phyloP scores from a whole-genome alignment of 2,113 vertebrate genomes.

The Coptodon bakossiorum region DNA sequence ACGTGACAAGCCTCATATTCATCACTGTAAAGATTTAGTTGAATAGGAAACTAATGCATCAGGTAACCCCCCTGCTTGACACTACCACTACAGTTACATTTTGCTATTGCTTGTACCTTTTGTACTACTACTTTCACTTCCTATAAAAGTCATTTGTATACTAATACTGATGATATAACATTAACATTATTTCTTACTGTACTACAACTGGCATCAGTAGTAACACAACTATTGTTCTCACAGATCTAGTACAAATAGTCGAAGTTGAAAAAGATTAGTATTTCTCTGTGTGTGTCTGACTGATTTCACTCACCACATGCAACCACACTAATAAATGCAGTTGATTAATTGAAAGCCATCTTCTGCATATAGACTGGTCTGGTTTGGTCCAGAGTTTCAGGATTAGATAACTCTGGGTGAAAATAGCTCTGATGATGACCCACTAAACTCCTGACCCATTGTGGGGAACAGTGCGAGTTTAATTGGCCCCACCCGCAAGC shows the following conservation, averaged over 20 bases:
- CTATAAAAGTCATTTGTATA: background rate
- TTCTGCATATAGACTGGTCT: background rate
- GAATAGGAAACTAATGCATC: background rate
- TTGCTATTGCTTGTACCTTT: background rate
- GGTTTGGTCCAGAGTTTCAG: background rate
- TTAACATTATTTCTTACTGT: background rate
- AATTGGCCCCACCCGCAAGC: slow-evolving; percentile 58
- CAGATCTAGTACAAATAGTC: background rate
- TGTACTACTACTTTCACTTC: background rate
- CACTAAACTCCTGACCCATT: slow-evolving; percentile 74
- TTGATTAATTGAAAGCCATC: background rate
- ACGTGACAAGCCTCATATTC: background rate
- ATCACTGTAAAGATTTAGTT: background rate
- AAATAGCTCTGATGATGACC: slow-evolving; percentile 51
- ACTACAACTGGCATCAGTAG: background rate
- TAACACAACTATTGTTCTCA: background rate
- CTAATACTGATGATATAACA: background rate
- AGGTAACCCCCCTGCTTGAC: background rate
- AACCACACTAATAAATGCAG: background rate
- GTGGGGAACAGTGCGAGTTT: slow-evolving; percentile 64
- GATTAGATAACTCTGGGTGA: slow-evolving; percentile 58
- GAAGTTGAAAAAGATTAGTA: background rate
- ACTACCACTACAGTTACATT: background rate
- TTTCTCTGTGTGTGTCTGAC: background rate
- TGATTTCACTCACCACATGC: background rate